Conservation (phyloP, 2,797 vertebrate genomes). For the Myotis planiceps region DNA sequence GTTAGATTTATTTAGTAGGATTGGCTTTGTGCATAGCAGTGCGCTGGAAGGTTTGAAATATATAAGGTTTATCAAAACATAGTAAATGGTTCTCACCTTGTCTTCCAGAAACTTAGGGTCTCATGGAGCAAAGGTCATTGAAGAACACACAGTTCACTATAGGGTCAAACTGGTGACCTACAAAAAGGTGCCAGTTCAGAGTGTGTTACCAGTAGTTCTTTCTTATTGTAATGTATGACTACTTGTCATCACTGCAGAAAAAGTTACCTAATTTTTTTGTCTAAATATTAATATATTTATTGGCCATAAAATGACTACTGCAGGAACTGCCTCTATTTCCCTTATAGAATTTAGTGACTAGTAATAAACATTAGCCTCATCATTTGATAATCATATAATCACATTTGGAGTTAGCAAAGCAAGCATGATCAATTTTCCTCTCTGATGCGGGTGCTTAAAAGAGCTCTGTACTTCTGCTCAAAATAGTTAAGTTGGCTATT, state of each 20-base stretch:
- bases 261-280: not conserved
- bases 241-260: not conserved
- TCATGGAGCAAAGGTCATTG: not conserved
- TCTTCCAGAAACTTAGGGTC: not conserved
- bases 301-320: not conserved
- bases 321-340: not conserved
- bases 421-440: slow-evolving; percentile 34
- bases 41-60: not conserved
- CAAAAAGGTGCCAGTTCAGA: not conserved
- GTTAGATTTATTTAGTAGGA: not conserved
- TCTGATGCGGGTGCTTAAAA: not conserved
- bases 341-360: not conserved
- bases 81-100: not conserved
- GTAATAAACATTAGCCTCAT: not conserved
- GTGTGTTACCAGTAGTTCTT: not conserved
- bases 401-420: not conserved
- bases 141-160: not conserved
- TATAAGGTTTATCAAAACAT: not conserved
- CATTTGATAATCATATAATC: not conserved
- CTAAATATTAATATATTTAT: not conserved
- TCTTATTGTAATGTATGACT: not conserved
- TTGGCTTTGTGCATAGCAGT: not conserved
- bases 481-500: not conserved
- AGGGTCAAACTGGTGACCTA: not conserved
- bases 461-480: not conserved